phyloP scores from a whole-genome alignment of 1,140 invertebrate species.

The Drosophila jambulina region DNA sequence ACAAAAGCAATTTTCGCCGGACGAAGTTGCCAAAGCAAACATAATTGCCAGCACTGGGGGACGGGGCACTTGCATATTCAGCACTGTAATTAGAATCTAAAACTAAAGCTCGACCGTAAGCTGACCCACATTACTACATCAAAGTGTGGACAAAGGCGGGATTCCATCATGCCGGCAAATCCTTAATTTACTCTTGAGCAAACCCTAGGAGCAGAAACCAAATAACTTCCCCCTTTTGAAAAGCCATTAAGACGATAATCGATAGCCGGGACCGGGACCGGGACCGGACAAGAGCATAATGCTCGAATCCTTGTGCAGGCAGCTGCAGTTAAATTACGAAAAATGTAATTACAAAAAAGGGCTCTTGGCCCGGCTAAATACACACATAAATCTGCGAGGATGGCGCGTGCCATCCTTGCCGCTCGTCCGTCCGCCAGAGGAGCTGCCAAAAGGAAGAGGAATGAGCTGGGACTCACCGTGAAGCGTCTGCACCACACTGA shows the following conservation, averaged over 20 bases:
- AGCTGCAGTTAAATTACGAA: conserved; percentile 71
- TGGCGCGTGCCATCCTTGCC: conserved; percentile 64
- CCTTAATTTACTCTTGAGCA: conserved; percentile 25
- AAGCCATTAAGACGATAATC: conserved; percentile 51
- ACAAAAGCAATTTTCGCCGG: conserved; percentile 51
- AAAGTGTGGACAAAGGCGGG: conserved; percentile 4
- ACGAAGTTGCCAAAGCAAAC: conserved; percentile 33
- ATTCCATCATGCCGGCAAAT: conserved; percentile 8
- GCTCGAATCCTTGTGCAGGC: conserved; percentile 35
- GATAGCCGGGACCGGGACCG: conserved; percentile 22
- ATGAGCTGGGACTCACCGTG: conserved; percentile 89
- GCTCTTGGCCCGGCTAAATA: conserved; percentile 49
- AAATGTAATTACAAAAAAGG: conserved; percentile 75
- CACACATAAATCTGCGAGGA: conserved; percentile 70
- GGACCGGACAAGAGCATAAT: conserved; percentile 27
- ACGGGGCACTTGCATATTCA: conserved; percentile 3
- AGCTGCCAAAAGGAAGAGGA: conserved; percentile 17
- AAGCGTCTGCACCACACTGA: conserved; percentile 96
- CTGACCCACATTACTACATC: conserved; percentile 64
- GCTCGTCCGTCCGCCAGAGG: conserved; percentile 16
- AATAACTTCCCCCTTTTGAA: conserved; percentile 17
- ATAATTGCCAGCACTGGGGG: conserved; percentile 7
- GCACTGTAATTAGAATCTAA: conserved; percentile 68
- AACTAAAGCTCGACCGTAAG: conserved; percentile 56
- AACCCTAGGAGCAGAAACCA: conserved; percentile 12